A percentile compares a stretch with the other conserved stretches of the same genome.
These are phyloP conservation scores for Lycia hirtaria DNA, from an alignment of 2,888 invertebrate species.

Conservation along the genomic window DNA sequence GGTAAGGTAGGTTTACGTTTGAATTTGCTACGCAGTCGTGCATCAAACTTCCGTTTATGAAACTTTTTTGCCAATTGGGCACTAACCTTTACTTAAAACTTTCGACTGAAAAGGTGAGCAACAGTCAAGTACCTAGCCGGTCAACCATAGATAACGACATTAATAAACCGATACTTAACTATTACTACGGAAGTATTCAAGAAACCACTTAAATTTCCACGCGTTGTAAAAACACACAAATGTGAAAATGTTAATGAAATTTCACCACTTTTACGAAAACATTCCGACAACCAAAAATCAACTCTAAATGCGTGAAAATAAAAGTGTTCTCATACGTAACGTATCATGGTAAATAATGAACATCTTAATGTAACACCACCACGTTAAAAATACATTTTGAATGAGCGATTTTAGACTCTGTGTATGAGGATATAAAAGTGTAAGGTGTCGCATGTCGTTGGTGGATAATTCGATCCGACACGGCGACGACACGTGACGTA, in stretches of 20 bases:
- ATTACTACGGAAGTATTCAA: conserved; percentile 13
- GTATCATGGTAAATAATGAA: conserved; percentile 27
- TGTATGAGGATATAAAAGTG: conserved; percentile 29
- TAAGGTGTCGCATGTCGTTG: conserved; percentile 22
- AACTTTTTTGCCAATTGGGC: too few relatives aligned
- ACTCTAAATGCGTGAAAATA: conserved; percentile 1
- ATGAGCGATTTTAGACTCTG: conserved; percentile 44
- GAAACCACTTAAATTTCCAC: conserved; percentile 38
- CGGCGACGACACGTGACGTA: conserved; percentile 50
- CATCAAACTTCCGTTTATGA: too few relatives aligned
- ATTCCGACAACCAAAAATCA: background rate
- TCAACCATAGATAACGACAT: too few relatives aligned
- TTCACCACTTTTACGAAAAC: conserved; percentile 27
- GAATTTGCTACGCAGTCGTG: too few relatives aligned
- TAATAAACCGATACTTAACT: background rate
- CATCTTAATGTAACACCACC: conserved; percentile 47
- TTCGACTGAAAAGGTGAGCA: too few relatives aligned
- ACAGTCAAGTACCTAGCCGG: too few relatives aligned
- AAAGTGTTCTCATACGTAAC: background rate
- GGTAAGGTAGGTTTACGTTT: too few relatives aligned
- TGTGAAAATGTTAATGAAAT: conserved; percentile 16
- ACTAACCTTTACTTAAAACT: too few relatives aligned
- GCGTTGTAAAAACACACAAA: conserved; percentile 36
- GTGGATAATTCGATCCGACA: conserved; percentile 55
- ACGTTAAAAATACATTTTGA: conserved; percentile 20